Evolutionary conservation across 2,888 invertebrate species (phyloP), one percentile per base, ranked within the genome.

Genomic region (Melanchra persicariae): DNA sequence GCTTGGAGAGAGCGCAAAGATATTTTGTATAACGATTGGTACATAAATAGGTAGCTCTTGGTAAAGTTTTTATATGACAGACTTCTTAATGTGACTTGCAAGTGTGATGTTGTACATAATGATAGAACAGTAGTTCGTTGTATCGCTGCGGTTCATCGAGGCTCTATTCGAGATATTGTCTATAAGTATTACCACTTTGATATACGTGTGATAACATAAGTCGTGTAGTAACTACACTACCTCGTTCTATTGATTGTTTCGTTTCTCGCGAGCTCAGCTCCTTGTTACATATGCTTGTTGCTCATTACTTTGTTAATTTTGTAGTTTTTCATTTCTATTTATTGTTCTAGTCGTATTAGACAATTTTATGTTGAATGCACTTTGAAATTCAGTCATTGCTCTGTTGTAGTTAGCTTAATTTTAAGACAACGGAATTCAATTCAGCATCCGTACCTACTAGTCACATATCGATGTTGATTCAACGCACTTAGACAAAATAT

Each of bases 11-110:
- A 94, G 89, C 90, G 89, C 89, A 91, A 92, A 93, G 88, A 93
- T 95, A 95, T 95, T 95, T 95, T 95, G 93, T 95, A 95, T 95
- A 95, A 94, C 93, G 91, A 94, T 93, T 92, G 91, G 93, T 92
- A 93, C 87, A 89, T 92, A 83, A 81, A 89, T 93, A 93, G 90
- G 80, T 94, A 94, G 89, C 86, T 90, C 92, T 94, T 93, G 91
- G 90, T 93, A 93, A 93, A 91, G 91, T 94, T 94, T 95, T 94
- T 95, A 95, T 94, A 94, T 93, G 91, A 93, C 93, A 91, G 91
- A 93, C 91, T 93, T 93, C 92, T 93, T 89, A 90, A 94, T 93
- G 95, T 95, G 94, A 94, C 95, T 94, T 93, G 92, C 92, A 93
- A 94, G 94, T 95, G 95, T 95, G 94, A 95, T 95, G 91, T 93